Conservation (phyloP, 2,113 vertebrate species). For the Corvus hawaiiensis region DNA sequence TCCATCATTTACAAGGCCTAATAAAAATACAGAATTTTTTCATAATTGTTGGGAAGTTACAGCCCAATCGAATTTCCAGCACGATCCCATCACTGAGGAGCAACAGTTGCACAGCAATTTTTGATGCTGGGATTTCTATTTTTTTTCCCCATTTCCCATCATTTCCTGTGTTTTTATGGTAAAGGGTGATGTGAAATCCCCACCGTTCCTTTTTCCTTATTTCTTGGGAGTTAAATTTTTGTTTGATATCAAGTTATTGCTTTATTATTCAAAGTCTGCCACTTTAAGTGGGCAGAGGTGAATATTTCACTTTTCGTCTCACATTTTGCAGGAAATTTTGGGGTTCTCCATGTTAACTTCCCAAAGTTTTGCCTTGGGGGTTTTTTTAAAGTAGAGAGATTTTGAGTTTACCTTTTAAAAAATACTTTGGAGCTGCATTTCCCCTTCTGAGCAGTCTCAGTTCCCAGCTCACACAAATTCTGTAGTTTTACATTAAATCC, state of each 20-base stretch:
- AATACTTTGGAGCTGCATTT: not conserved
- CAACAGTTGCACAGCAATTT: not conserved
- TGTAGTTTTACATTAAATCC: not conserved
- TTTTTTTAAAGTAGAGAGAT: not conserved
- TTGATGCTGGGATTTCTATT: not conserved
- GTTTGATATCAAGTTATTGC: not conserved
- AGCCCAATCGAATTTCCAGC: not conserved
- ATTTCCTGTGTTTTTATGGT: not conserved
- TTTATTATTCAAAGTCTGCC: not conserved
- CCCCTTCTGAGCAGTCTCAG: not conserved
- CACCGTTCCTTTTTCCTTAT: not conserved
- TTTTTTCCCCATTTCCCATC: not conserved
- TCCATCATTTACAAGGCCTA: not conserved
- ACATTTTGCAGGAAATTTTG: not conserved
- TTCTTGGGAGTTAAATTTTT: not conserved
- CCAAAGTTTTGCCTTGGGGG: not conserved
- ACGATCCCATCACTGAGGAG: not conserved
- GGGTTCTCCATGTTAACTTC: not conserved
- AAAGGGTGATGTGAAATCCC: not conserved
- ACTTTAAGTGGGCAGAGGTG: not conserved
- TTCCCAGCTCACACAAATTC: not conserved
- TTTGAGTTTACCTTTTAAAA: not conserved
- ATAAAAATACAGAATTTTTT: not conserved
- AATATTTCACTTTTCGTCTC: not conserved
- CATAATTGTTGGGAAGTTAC: not conserved